phyloP scores from a whole-genome alignment of 2,113 vertebrate genomes.

The Sylvietta virens region DNA sequence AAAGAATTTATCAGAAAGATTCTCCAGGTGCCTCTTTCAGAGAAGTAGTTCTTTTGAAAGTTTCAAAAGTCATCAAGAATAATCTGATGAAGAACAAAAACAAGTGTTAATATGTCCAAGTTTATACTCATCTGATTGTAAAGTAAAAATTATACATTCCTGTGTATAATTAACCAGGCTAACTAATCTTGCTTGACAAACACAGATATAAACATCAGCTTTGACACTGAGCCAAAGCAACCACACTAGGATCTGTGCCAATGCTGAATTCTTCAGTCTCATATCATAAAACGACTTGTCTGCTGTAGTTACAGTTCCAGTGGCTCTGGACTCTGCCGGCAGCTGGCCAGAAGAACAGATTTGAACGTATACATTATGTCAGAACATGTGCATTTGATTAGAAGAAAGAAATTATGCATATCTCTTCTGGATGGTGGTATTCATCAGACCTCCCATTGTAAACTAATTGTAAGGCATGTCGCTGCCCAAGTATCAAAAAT shows the following conservation, averaged over 20 bases:
- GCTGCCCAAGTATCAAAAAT: conserved; percentile 24
- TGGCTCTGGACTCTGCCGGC: conserved; percentile 65
- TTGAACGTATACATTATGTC: conserved; percentile 54
- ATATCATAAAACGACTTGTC: conserved; percentile 72
- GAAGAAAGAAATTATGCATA: conserved; percentile 47
- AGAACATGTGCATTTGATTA: conserved; percentile 69
- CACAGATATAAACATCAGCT: conserved; percentile 60
- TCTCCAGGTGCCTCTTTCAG: background rate
- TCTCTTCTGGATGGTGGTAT: conserved; percentile 40
- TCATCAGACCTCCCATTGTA: conserved; percentile 44
- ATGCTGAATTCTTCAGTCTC: conserved; percentile 68
- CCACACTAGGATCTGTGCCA: conserved; percentile 69
- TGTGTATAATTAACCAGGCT: conserved; percentile 72
- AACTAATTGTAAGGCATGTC: conserved; percentile 37
- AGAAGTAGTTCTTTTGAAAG: background rate
- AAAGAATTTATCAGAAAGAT: background rate
- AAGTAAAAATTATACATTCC: conserved; percentile 59
- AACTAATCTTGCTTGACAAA: conserved; percentile 75
- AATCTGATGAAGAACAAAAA: conserved; percentile 5
- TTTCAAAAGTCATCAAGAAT: background rate
- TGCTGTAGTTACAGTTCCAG: conserved; percentile 71
- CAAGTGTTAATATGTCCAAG: conserved; percentile 15
- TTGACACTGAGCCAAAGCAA: conserved; percentile 66
- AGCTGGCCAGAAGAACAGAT: conserved; percentile 64
- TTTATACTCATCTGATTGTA: conserved; percentile 3